A percentile compares a stretch with the other conserved stretches of the same genome.
Conservation (phyloP, 2,113 vertebrate genomes). For the Nyctibius bracteatus region DNA sequence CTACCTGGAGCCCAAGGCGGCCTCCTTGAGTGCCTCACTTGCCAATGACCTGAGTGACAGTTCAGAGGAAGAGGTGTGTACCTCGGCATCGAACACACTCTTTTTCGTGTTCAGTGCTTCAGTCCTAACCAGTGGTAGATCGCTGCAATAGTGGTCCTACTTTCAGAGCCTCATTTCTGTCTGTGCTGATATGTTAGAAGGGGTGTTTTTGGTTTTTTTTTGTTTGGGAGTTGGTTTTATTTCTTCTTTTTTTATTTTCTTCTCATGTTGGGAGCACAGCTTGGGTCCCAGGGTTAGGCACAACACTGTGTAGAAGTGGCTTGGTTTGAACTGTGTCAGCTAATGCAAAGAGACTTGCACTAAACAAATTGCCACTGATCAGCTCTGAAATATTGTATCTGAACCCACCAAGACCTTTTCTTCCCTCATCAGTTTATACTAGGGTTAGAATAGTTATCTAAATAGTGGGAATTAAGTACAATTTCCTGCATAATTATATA, state of each 20-base stretch:
- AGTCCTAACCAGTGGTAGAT: slow-evolving; percentile 83
- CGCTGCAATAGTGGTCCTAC: slow-evolving; percentile 82
- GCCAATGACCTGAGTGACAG: slow-evolving; percentile 98
- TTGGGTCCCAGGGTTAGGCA: slow-evolving; percentile 78
- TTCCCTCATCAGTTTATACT: neutral
- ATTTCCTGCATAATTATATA: neutral
- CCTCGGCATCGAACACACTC: slow-evolving; percentile 81
- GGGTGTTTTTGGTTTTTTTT: neutral
- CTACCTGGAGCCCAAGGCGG: slow-evolving; percentile 99
- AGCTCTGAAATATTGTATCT: neutral
- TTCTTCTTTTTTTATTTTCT: neutral
- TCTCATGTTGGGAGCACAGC: slow-evolving; percentile 42
- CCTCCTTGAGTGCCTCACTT: slow-evolving; percentile 95
- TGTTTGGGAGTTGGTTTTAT: neutral
- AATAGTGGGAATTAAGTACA: neutral
- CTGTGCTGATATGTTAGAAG: slow-evolving; percentile 73
- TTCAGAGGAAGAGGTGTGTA: slow-evolving; percentile 98
- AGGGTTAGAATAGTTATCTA: neutral
- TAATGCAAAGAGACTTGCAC: neutral
- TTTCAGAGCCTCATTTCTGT: slow-evolving; percentile 97
- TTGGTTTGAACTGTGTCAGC: neutral
- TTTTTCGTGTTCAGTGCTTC: slow-evolving; percentile 79
- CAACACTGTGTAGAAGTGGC: slow-evolving; percentile 71
- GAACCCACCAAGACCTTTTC: neutral
- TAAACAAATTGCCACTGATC: neutral